phyloP scores from a whole-genome alignment of 1,140 invertebrate species.

The fruit fly (Drosophila melanogaster) region DNA sequence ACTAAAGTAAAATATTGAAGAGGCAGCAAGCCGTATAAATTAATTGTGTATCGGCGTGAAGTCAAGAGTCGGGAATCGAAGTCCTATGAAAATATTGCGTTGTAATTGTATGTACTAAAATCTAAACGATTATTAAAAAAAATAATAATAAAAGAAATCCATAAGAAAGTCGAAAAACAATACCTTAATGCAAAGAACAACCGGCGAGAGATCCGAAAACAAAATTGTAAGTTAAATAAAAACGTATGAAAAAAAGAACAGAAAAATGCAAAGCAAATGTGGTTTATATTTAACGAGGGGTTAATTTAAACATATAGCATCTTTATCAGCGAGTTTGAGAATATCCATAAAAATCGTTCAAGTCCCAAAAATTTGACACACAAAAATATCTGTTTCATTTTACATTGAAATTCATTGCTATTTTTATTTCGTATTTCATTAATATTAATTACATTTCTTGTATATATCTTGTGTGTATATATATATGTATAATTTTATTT shows the following conservation, averaged over 20 bases:
- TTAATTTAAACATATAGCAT: too few relatives aligned
- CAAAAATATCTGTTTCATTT: not conserved
- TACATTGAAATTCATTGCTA: constrained; percentile 72
- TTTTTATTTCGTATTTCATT: constrained; percentile 55
- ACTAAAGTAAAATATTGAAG: constrained; percentile 14
- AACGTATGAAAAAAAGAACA: constrained; percentile 47
- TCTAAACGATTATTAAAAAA: constrained; percentile 42
- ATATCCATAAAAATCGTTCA: not conserved
- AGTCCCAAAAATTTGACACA: not conserved
- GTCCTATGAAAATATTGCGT: constrained; percentile 67
- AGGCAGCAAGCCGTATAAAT: constrained; percentile 4
- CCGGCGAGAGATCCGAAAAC: constrained; percentile 28
- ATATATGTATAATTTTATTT: constrained; percentile 48
- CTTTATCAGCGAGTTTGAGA: too few relatives aligned
- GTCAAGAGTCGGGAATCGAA: constrained; percentile 31
- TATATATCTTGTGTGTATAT: constrained; percentile 43
- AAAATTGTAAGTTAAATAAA: constrained; percentile 74
- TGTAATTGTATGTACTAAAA: constrained; percentile 56
- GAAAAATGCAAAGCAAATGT: constrained; percentile 1
- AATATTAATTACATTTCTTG: constrained; percentile 46
- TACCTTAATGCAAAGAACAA: constrained; percentile 25
- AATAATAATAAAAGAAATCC: too few relatives aligned
- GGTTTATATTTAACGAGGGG: not conserved
- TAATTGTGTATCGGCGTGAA: constrained; percentile 34
- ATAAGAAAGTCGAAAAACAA: constrained; percentile 39